Evolutionary conservation across 2,888 invertebrate species (phyloP).

Genomic region (Apamea crenata): DNA sequence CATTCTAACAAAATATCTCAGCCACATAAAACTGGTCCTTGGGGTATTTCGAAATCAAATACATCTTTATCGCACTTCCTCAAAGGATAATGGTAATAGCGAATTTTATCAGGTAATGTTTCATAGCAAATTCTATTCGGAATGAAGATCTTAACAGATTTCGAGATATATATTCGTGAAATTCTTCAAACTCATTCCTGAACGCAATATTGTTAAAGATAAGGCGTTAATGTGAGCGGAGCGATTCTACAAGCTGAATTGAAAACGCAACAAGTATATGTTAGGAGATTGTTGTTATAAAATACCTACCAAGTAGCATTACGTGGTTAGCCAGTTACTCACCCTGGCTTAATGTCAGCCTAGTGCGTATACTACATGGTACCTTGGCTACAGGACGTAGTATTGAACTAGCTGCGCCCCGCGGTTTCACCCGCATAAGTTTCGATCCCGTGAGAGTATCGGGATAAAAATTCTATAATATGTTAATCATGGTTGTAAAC

Average conservation of each 20-base stretch:
- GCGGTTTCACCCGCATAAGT: no score
- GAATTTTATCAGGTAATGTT: conserved; percentile 30
- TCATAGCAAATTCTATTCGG: conserved; percentile 20
- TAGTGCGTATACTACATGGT: not conserved
- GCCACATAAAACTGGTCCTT: not conserved
- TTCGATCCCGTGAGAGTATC: no score
- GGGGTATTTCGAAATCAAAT: not conserved
- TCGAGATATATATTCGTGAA: conserved; percentile 47
- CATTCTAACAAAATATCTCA: not conserved
- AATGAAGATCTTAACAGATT: conserved; percentile 50
- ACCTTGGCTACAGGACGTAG: not conserved
- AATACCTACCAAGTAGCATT: not conserved
- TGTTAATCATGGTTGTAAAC: no score
- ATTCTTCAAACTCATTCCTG: conserved; percentile 54
- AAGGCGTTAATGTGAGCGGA: conserved; percentile 11
- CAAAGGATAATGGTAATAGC: conserved; percentile 1
- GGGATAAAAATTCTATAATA: no score
- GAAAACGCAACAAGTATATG: not conserved
- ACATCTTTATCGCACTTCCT: not conserved
- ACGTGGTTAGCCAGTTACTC: not conserved
- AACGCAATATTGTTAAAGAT: conserved; percentile 20
- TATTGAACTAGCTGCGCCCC: not conserved
- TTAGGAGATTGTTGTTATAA: not conserved
- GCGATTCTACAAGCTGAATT: not conserved
- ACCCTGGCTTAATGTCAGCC: no score